Evolutionary conservation across 2,888 invertebrate genomes (phyloP).

Genomic region (Nemotelus pantherinus): DNA sequence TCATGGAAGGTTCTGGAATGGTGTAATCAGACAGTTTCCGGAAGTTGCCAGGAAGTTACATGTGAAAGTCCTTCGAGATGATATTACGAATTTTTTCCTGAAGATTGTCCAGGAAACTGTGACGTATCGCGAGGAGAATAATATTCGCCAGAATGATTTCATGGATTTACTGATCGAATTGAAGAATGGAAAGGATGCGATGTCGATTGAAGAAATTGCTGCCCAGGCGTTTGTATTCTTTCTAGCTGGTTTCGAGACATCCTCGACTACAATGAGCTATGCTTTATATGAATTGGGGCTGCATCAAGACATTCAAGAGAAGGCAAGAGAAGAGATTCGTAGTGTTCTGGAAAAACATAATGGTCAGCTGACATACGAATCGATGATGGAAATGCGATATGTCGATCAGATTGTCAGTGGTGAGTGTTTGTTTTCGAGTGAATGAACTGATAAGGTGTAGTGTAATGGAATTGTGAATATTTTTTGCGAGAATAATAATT

Average conservation of each 20-base stretch:
- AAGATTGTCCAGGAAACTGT: constrained; percentile 61
- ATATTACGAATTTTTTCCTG: constrained; percentile 57
- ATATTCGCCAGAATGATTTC: constrained; percentile 65
- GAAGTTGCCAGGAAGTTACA: constrained; percentile 53
- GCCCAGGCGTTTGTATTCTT: constrained; percentile 62
- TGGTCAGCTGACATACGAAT: constrained; percentile 57
- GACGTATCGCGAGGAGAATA: constrained; percentile 60
- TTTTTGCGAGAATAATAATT: no score
- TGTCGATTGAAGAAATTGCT: constrained; percentile 57
- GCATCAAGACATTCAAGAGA: constrained; percentile 56
- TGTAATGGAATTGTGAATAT: no score
- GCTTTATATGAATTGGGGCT: constrained; percentile 57
- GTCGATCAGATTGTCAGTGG: constrained; percentile 58
- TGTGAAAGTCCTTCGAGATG: constrained; percentile 54
- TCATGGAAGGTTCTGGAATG: constrained; percentile 53
- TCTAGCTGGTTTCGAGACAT: constrained; percentile 71
- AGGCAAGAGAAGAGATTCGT: constrained; percentile 55
- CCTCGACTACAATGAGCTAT: constrained; percentile 70
- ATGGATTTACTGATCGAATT: constrained; percentile 67
- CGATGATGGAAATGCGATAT: constrained; percentile 58
- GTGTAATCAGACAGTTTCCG: constrained; percentile 56
- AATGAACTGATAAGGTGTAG: no score
- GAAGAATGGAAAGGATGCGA: constrained; percentile 55
- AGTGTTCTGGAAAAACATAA: constrained; percentile 52
- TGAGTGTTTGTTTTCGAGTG: constrained; percentile 30